These are phyloP conservation scores for Apodemia duryi DNA, from an alignment of 2,888 invertebrate genomes.

Conservation along the genomic window DNA sequence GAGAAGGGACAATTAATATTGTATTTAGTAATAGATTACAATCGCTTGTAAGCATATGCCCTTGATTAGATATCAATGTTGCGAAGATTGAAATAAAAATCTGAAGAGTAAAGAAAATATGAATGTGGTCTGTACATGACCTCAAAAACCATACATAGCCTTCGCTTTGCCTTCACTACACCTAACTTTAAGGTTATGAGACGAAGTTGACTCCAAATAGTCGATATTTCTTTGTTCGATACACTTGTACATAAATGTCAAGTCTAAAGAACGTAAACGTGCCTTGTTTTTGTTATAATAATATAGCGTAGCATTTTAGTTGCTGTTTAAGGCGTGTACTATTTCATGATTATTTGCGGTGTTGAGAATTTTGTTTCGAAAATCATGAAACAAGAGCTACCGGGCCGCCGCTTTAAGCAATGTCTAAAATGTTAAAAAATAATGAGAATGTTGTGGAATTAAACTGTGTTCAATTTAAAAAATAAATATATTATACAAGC, in stretches of 20 bases:
- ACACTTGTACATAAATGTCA: constrained; percentile 55
- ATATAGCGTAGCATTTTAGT: constrained; percentile 26
- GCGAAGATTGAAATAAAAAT: neutral
- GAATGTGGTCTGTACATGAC: neutral
- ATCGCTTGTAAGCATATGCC: neutral
- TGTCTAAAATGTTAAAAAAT: constrained; percentile 9
- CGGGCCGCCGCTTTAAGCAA: constrained; percentile 22
- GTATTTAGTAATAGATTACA: too few species aligned
- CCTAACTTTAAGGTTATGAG: constrained; percentile 36
- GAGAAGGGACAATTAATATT: too few species aligned
- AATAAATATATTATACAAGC: too few species aligned
- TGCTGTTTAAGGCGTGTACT: constrained; percentile 30
- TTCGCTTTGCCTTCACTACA: constrained; percentile 44
- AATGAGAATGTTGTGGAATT: neutral
- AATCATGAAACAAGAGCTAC: constrained; percentile 26
- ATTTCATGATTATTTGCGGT: constrained; percentile 40
- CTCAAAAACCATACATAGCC: neutral
- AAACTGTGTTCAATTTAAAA: too few species aligned
- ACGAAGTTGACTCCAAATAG: constrained; percentile 49
- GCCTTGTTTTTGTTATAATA: constrained; percentile 43
- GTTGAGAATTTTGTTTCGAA: constrained; percentile 38
- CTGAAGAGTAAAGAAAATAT: neutral
- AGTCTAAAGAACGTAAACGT: constrained; percentile 47
- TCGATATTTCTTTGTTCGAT: constrained; percentile 53
- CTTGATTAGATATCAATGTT: too few species aligned